Evolutionary conservation across 1,140 invertebrate species (phyloP), one percentile per base, ranked within the genome.

Genomic region (Bombus confusus): DNA sequence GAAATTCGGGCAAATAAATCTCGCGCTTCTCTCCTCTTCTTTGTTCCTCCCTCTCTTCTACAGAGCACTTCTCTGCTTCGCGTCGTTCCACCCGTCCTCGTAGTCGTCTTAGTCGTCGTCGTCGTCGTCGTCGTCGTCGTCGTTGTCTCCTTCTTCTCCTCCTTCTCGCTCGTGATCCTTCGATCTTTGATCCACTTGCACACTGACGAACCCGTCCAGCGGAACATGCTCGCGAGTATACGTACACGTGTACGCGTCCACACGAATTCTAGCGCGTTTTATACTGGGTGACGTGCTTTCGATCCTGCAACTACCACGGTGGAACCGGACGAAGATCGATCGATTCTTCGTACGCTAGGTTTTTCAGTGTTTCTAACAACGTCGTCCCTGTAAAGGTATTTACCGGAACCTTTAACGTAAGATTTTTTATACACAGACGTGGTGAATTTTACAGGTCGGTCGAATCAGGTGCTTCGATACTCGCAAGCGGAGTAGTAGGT

Each of bases 1-100:
- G 93, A 94, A 94, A 93, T 94, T 94, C 93, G 93, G 90, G 89
- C 93, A 93, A 94, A 94, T 94, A 94, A 94, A 94, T 94, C 94
- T 94, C 89, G 81, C 87, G 86, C 88, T 91, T 81, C 85, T 62
- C 52, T 68, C 84, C 57, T 62, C 64, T 34, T 87, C 66, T 80
- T 73, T 83, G 66, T 86, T 66, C 64, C 62, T 66, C 57, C 31
- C 9, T 9, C 28, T 25, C 9, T 13, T 22, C 3, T 31, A 13
- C 71, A 13, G 28, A 15, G 28, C 3, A 22, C 25, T 57, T 25
- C 62, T 57, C 66, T 52, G 62, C 28, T 69, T 37, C 22, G 25
- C 81, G 39, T 39, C 73, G 62, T 77, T 47, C 73, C 73, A 74
- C 10, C 43, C 71, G 71, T 31, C 71, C 39, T 31, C 73, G 41